phyloP scores from a whole-genome alignment of 2,113 vertebrate species.

The Chaetodon auriga region DNA sequence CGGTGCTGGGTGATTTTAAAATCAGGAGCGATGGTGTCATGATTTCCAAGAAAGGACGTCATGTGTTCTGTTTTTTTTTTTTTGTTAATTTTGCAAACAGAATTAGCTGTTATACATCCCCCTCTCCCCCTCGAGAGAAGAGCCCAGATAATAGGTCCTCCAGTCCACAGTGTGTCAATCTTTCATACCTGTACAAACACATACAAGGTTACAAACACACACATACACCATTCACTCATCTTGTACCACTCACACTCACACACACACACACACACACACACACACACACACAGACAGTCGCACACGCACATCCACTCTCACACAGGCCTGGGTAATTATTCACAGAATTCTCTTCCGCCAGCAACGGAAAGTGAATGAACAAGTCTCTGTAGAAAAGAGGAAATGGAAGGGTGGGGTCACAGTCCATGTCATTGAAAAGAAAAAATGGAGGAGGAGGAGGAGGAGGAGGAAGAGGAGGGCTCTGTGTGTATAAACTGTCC shows the following conservation, averaged over 20 bases:
- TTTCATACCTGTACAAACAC: slow-evolving; percentile 74
- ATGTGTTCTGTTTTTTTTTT: slow-evolving; percentile 19
- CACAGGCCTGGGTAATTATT: slow-evolving; percentile 72
- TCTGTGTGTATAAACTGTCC: slow-evolving; percentile 66
- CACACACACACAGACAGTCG: not conserved
- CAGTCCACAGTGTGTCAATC: slow-evolving; percentile 74
- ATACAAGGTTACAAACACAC: slow-evolving; percentile 64
- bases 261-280: slow-evolving; percentile 21
- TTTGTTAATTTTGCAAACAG: slow-evolving; percentile 54
- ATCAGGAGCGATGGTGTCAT: slow-evolving; percentile 39
- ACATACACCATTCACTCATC: slow-evolving; percentile 10
- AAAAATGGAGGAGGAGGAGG: slow-evolving; percentile 41
- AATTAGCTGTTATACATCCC: slow-evolving; percentile 56
- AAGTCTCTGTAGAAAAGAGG: slow-evolving; percentile 76
- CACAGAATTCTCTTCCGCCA: slow-evolving; percentile 69
- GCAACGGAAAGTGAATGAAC: slow-evolving; percentile 57
- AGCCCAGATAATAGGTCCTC: slow-evolving; percentile 69
- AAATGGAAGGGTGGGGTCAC: slow-evolving; percentile 38
- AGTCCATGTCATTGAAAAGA: slow-evolving; percentile 60
- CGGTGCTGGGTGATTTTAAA: slow-evolving; percentile 35
- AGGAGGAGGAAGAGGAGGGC: slow-evolving; percentile 51
- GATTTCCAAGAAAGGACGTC: slow-evolving; percentile 41
- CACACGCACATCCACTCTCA: slow-evolving; percentile 26
- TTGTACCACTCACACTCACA: slow-evolving; percentile 2
- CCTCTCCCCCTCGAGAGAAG: slow-evolving; percentile 25